Percentiles rank a stretch among this genome's conserved stretches.
These are phyloP conservation scores for Rhagonycha fulva DNA, from an alignment of 2,888 invertebrate genomes.

Conservation along the genomic window DNA sequence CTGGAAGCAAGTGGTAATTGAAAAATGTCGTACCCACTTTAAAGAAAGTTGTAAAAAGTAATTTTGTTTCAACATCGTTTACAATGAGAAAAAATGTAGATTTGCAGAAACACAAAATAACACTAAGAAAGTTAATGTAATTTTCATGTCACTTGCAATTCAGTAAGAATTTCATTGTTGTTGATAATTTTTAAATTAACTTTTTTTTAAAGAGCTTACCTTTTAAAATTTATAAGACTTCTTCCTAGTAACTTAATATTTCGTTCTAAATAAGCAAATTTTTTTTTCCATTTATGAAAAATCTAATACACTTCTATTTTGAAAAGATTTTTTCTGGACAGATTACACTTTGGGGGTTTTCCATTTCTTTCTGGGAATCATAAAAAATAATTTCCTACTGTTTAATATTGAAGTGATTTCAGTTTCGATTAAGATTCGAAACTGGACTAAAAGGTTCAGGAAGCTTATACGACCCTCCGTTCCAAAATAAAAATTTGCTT, in stretches of 20 bases:
- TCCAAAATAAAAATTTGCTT: no score
- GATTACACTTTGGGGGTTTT: no score
- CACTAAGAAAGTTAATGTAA: constrained; percentile 1
- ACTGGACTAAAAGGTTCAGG: no score
- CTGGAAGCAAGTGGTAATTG: constrained; percentile 7
- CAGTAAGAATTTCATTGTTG: background rate
- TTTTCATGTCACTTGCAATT: background rate
- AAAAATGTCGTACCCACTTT: constrained; percentile 10
- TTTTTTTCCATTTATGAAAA: no score
- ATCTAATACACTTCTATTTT: no score
- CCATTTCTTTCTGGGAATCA: no score
- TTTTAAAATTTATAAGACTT: background rate
- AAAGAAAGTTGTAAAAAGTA: constrained; percentile 9
- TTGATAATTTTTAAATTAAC: background rate
- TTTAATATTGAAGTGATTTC: no score
- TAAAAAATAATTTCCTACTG: no score
- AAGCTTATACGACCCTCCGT: no score
- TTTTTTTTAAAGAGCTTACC: background rate
- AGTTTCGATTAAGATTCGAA: no score
- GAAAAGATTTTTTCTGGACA: no score
- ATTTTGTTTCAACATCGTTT: background rate
- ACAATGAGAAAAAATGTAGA: background rate
- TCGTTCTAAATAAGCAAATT: no score
- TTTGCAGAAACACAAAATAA: background rate
- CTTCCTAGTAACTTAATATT: background rate